Evolutionary conservation across 2,888 invertebrate genomes (phyloP), one percentile per base, ranked within the genome.

Genomic region (Clusia tigrina): DNA sequence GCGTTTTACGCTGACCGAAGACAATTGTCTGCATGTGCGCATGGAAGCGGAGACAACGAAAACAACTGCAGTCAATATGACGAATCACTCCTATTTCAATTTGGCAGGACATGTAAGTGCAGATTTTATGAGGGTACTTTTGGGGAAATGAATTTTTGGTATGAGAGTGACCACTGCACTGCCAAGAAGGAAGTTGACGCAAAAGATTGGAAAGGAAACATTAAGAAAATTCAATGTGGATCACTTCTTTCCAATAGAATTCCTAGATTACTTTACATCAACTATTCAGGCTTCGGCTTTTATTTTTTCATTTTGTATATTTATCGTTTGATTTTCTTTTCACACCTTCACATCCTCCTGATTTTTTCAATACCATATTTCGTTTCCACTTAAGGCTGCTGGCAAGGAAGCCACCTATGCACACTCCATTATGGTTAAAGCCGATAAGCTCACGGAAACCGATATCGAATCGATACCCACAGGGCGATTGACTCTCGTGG

Each of bases 31-130:
- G 48, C 84, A 87, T 64, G 88, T 96, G 3, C 87, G 89, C 65
- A 94, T 92, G 86, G 88, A 86, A 68, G 94, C 93, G 18, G 88
- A 88, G 2, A 88, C 91, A 2, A 90, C 89, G 10, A 91, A 92
- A 77, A 88, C 92, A 0, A 96, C 96, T 0, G 89, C 92, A 15
- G 86, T 97, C 65, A 96, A 94, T 82, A 84, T 98, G 61, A 95
- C 95, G 54, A 93, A 92, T 81, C 92, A 96, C 77, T 89, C 92
- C 1, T 97, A 93, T 81, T 96, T 97, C 83, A 98, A 98, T 84
- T 86, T 98, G 46, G 94, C 90, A 55, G 96, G 96, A n/a, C 94
- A 96, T 84, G 81, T 79, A 65, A 76, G 76, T 74, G 2, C n/a
- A 5, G 32, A 32, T 9, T 12, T 5, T 5, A 32, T 5, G 32